Base-by-base conservation (phyloP, 2,888 invertebrate genomes). In the Drosophila helvetica region DNA sequence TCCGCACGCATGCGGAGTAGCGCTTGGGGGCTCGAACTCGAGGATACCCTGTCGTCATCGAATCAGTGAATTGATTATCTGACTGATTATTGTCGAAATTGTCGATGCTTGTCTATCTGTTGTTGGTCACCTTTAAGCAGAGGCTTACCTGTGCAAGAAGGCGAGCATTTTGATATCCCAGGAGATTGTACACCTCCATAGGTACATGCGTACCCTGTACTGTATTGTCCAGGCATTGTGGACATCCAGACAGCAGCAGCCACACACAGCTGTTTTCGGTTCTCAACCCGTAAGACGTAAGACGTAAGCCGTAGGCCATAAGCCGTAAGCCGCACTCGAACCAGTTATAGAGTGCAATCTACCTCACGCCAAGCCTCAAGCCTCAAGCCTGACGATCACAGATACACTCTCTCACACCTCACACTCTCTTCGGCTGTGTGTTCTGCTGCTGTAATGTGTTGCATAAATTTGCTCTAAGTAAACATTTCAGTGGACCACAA, bases 331-430 rank as follows among this genome's bases (percentile, higher is more conserved):
- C 25, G 30, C 19, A 45, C 52, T 30, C 76, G 82, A 86, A 84
- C 83, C 83, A 79, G 83, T 84, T 83, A 69, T 73, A 70, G 74
- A 71, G 71, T 71, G 69, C 66, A 83, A 86, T 83, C 83, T 83
- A 83, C 83, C 83, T 83, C 86, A 83, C 86, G 83, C 77, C 74
- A 79, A 74, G 79, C 73, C 27, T 27, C 7, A 2, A 8, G 27
- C 27, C 22, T 5, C 22, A 22, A 8, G 8, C 27, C 27, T 25
- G 51, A 30, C 54, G 43, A 61, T 56, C 65, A 61, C 63, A 50
- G 68, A 65, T 51, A 58, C 77, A 66, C 77, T 42, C 60, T 53
- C 67, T 48, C 47, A 58, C 66, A 48, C 59, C 67, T 60, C 79
- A 69, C 77, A 74, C 81, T 63, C 69, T 70, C 68, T 71, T 60